Base-by-base conservation (phyloP, 2,797 vertebrate species). In the Erethizon dorsatum region DNA sequence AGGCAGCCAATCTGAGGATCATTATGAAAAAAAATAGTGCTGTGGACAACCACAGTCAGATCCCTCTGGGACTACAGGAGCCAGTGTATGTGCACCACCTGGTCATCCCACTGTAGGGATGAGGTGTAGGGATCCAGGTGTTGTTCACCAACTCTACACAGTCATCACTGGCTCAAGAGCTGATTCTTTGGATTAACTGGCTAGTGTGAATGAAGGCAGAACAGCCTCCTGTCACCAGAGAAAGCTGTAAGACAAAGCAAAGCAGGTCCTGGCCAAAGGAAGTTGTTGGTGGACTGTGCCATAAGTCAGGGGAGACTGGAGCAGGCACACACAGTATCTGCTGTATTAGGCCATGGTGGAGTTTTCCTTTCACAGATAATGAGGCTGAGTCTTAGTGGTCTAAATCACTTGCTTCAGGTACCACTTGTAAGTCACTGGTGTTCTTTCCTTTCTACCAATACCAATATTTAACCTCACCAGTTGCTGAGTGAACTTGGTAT, bases 291-390 rank as follows among this genome's bases (percentile, higher is more conserved):
- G 56, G 54, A 37, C 26, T 9, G 1, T 63, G 33, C n/a, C n/a
- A 6, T 9, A 5, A 6, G 18, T 24, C 5, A 0, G 0, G 10
- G 26, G 31, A 31, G 45, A 37, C 2, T 1, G 10, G 90, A 57
- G 28, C 31, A 1, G 24, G 9, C 15, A 1, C 28, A 45, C 0
- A 0, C 45, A 20, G 59, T 17, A 0, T 14, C 28, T 73, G 12
- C 73, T 12, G 0, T 1, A 0, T 4, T 8, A n/a, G 71, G 13
- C 41, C 7, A 0, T 26, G 0, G 0, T 4, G 4, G 24, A 0
- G 6, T 57, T 84, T 41, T 45, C 41, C 6, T 26, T 26, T 6
- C 33, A 57, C 10, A 20, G 28, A 1, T 22, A 4, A 33, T 11
- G 26, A 65, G 71, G 5, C 6, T 0, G 65, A 92, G 28, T 14